These are phyloP conservation scores for Nannospalax galili DNA, from an alignment of 2,113 vertebrate species.

Conservation along the genomic window DNA sequence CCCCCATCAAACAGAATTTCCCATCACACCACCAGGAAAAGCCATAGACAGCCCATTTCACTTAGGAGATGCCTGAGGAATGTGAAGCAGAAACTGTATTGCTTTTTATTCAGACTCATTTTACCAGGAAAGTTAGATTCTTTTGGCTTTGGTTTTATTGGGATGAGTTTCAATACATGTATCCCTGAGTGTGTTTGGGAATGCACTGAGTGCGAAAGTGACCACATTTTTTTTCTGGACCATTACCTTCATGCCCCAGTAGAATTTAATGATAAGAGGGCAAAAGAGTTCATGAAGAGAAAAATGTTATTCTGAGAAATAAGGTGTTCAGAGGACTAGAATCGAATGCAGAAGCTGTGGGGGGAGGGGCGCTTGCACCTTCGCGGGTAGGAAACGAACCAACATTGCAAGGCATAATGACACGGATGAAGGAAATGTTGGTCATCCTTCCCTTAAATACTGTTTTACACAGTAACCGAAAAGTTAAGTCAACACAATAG, in stretches of 20 bases:
- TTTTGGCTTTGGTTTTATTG: slow-evolving; percentile 29
- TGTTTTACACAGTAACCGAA: not conserved
- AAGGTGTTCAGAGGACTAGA: not conserved
- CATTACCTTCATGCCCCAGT: slow-evolving; percentile 48
- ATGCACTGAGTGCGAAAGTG: not conserved
- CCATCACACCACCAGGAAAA: not conserved
- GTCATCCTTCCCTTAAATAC: not conserved
- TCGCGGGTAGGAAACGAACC: not conserved
- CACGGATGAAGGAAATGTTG: not conserved
- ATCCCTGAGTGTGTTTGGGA: not conserved
- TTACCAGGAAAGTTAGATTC: slow-evolving; percentile 18
- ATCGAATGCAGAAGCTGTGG: not conserved
- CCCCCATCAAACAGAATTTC: not conserved
- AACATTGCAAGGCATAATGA: not conserved
- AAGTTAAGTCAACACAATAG: not conserved
- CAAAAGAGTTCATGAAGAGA: slow-evolving; percentile 25
- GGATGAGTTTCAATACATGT: slow-evolving; percentile 7
- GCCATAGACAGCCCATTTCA: not conserved
- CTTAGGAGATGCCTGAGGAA: not conserved
- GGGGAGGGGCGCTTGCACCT: not conserved
- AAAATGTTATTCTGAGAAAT: slow-evolving; percentile 3
- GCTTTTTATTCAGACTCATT: slow-evolving; percentile 26
- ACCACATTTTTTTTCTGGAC: slow-evolving; percentile 42
- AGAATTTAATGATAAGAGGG: slow-evolving; percentile 52
- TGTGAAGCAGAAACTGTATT: not conserved